phyloP scores from a whole-genome alignment of 2,797 vertebrate genomes.

The Enteromius fasciolatus region DNA sequence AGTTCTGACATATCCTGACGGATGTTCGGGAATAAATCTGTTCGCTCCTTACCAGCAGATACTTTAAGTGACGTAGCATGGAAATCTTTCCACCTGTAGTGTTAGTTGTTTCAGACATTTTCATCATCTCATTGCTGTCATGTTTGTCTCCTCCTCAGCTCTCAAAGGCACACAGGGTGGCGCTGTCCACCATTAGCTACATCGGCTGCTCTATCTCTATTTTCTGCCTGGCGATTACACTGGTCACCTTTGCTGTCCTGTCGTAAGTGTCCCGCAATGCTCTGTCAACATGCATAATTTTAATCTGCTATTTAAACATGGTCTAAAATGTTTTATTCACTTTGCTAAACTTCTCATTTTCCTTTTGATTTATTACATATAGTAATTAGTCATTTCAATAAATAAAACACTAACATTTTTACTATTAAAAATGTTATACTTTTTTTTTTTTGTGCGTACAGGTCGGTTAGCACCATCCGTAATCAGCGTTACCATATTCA shows the following conservation, averaged over 20 bases:
- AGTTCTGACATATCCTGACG: not conserved
- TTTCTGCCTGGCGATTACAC: slow-evolving; percentile 89
- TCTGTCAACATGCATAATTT: not conserved
- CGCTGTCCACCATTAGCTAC: slow-evolving; percentile 94
- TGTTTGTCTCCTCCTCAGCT: slow-evolving; percentile 77
- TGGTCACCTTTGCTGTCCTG: slow-evolving; percentile 92
- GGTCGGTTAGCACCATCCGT: slow-evolving; percentile 93
- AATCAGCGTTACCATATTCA: slow-evolving; percentile 98
- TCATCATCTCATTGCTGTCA: slow-evolving; percentile 19
- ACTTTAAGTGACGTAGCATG: not conserved
- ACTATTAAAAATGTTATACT: not conserved
- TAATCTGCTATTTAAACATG: not conserved
- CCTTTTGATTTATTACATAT: not conserved
- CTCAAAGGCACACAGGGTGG: slow-evolving; percentile 86
- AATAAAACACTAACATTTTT: not conserved
- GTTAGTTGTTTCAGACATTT: not conserved
- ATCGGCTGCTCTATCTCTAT: slow-evolving; percentile 93
- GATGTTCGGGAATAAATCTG: not conserved
- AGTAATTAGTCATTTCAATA: not conserved
- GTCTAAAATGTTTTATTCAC: not conserved
- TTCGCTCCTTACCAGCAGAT: not conserved
- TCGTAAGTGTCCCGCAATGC: slow-evolving; percentile 86
- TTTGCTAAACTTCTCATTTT: not conserved
- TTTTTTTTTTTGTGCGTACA: slow-evolving; percentile 64
- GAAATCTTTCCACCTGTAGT: slow-evolving; percentile 5